phyloP scores from a whole-genome alignment of 2,888 invertebrate genomes.

The Dexiosoma caninum region DNA sequence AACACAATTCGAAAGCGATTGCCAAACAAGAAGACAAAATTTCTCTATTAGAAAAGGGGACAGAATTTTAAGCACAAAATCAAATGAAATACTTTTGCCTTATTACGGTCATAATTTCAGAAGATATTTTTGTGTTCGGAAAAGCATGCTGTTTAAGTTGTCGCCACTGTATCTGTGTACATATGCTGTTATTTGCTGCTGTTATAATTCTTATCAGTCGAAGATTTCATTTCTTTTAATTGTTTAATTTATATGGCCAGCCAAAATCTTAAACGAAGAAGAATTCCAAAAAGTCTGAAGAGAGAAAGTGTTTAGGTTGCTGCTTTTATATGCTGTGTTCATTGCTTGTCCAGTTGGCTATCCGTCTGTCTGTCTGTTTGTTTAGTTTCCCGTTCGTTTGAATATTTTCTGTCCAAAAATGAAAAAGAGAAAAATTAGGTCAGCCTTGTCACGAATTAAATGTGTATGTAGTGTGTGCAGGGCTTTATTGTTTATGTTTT shows the following conservation, averaged over 20 bases:
- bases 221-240: slow-evolving; percentile 59
- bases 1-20: too few relatives aligned
- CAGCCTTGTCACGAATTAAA: slow-evolving; percentile 61
- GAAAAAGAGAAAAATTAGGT: slow-evolving; percentile 48
- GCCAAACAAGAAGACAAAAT: too few relatives aligned
- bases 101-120: too few relatives aligned
- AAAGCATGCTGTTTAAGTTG: not conserved
- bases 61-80: too few relatives aligned
- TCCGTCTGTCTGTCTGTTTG: not conserved
- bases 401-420: not conserved
- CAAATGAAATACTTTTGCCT: too few relatives aligned
- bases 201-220: slow-evolving; percentile 54
- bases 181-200: not conserved
- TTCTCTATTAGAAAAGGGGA: too few relatives aligned
- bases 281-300: slow-evolving; percentile 15
- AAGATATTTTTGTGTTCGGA: too few relatives aligned
- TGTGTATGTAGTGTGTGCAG: slow-evolving; percentile 46
- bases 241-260: slow-evolving; percentile 48
- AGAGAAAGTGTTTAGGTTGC: slow-evolving; percentile 61
- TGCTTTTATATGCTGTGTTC: too few relatives aligned
- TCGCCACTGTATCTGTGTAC: not conserved
- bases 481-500: slow-evolving; percentile 58
- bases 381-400: slow-evolving; percentile 29
- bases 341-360: slow-evolving; percentile 1
- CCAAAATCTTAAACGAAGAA: slow-evolving; percentile 12